Evolutionary conservation across 2,113 vertebrate genomes (phyloP).

Genomic region (Eretmochelys imbricata): DNA sequence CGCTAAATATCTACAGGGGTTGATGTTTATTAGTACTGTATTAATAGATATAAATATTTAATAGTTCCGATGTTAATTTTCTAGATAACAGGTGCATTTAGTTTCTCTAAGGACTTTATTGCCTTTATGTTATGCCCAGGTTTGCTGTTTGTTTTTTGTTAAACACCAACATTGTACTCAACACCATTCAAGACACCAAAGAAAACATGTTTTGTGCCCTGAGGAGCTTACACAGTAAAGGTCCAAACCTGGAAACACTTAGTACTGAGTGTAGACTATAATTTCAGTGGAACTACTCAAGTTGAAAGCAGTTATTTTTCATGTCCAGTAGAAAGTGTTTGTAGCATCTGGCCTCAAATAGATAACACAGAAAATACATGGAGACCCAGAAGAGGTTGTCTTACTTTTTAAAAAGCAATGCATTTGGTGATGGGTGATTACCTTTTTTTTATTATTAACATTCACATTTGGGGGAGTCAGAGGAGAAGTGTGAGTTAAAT

Average conservation of each 20-base stretch:
- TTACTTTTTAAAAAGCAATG: no score
- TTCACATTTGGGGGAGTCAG: background rate
- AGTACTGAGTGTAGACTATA: background rate
- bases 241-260: background rate
- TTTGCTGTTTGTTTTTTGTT: background rate
- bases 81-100: background rate
- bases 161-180: background rate
- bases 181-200: background rate
- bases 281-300: background rate
- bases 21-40: background rate
- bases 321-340: background rate
- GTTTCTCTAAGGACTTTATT: background rate
- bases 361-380: background rate
- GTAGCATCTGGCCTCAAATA: background rate
- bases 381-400: background rate
- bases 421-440: background rate
- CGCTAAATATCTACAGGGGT: background rate
- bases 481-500: background rate
- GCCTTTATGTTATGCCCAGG: background rate
- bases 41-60: background rate
- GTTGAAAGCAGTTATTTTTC: background rate
- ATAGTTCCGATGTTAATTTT: background rate
- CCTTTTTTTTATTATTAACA: background rate
- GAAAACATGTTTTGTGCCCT: background rate
- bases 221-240: background rate